Evolutionary conservation across 2,113 vertebrate genomes (phyloP), one percentile per base, ranked within the genome.

Genomic region (Spea bombifrons): DNA sequence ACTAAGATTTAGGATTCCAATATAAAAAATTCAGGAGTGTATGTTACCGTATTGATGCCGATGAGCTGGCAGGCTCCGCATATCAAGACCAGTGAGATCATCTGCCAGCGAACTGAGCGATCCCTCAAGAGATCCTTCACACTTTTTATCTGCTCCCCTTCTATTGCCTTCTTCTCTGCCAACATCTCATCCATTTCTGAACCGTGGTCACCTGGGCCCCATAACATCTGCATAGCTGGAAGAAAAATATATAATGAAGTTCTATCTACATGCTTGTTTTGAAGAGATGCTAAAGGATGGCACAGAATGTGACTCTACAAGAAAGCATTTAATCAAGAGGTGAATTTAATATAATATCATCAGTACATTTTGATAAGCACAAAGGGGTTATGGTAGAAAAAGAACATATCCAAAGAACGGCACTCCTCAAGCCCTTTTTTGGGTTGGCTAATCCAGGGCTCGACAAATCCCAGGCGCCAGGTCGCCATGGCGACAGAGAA

Each of bases 141-240:
- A 0, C 88, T 82, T 84, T 88, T 89, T 0, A 44, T 84, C 64
- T 59, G 84, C 72, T 92, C 73, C 5, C 83, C 86, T 13, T 75
- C 43, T 59, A 88, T 69, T 10, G 83, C 83, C 2, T 81, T 84
- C 48, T 90, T 88, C 87, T 95, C 94, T 73, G 86, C 81, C 84
- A 91, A 2, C 90, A 96, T 93, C 81, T 93, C 92, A 82, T 92
- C 85, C 30, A 94, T 78, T 81, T 94, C 93, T 0, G 50, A 59
- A 15, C 50, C 78, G 12, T 89, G 83, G 83, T 94, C 91, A n/a
- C 82, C 82, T 0, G 87, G 66, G 43, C 92, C 93, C 92, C 93
- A 93, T 13, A 95, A 82, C 79, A 76, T 88, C 72, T 81, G 84
- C 66, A 95, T 75, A 71, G 93, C 94, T 96, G 67, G 1, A 55